Evolutionary conservation across 92 coral and sea anemone genomes (phyloP).

Genomic region (Palythoa caribaeorum): DNA sequence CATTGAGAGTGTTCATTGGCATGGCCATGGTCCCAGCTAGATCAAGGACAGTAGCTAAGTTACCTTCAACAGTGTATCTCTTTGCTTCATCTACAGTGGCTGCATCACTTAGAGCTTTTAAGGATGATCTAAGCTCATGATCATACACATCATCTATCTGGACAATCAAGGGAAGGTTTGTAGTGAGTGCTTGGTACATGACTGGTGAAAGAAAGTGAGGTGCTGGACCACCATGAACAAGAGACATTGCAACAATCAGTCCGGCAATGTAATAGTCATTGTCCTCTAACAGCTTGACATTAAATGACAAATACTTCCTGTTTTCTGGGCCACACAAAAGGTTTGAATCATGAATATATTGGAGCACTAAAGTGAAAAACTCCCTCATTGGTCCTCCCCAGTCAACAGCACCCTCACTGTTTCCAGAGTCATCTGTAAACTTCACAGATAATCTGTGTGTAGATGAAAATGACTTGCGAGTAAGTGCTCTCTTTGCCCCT

Average conservation of each 20-base stretch:
- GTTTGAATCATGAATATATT: conserved; percentile 56
- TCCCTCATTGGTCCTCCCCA: conserved; percentile 70
- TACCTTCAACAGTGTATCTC: conserved; percentile 17
- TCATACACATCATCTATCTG: conserved; percentile 59
- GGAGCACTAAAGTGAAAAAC: conserved; percentile 63
- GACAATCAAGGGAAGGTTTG: conserved; percentile 49
- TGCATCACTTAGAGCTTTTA: conserved; percentile 10
- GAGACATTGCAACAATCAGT: conserved; percentile 47
- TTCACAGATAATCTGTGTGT: conserved; percentile 18
- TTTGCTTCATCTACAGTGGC: conserved; percentile 9
- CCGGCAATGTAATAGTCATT: conserved; percentile 68
- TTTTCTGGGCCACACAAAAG: conserved; percentile 62
- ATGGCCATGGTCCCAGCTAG: conserved; percentile 71
- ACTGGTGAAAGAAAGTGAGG: conserved; percentile 56
- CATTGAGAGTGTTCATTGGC: conserved; percentile 56
- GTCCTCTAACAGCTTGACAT: conserved; percentile 49
- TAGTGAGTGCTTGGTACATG: conserved; percentile 57
- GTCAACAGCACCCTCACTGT: conserved; percentile 78
- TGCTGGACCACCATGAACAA: conserved; percentile 61
- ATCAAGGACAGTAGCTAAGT: conserved; percentile 60
- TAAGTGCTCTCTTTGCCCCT: conserved; percentile 27
- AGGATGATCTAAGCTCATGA: conserved; percentile 43
- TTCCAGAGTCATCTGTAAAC: conserved; percentile 23
- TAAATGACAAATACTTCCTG: conserved; percentile 54
- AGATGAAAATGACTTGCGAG: conserved; percentile 19